Percentiles rank a stretch among this genome's conserved stretches.
phyloP scores from a whole-genome alignment of 2,797 vertebrate species.

The Pipistrellus nathusii region DNA sequence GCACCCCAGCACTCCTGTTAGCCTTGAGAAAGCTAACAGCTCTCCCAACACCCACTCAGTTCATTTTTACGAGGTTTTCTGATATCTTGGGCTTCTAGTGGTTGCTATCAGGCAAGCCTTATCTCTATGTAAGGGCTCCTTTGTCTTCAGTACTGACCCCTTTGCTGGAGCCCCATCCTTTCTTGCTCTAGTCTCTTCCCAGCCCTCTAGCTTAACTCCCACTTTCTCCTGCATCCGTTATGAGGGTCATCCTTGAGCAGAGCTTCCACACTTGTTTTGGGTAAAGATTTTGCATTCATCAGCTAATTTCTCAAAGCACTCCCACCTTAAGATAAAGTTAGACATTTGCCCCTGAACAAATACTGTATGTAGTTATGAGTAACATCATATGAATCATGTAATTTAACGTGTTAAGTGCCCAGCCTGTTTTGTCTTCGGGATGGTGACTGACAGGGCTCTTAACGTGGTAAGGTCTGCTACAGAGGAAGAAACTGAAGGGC shows the following conservation, averaged over 20 bases:
- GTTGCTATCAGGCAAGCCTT: background rate
- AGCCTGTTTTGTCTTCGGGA: too few relatives aligned
- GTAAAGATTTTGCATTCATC: slow-evolving; percentile 21
- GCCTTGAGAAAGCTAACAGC: background rate
- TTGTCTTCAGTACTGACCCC: background rate
- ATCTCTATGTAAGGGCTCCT: background rate
- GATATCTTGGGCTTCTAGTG: background rate
- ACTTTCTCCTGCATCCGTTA: background rate
- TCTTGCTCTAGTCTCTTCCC: background rate
- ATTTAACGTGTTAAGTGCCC: background rate
- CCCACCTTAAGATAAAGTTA: slow-evolving; percentile 18
- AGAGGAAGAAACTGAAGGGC: background rate
- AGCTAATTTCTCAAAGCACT: slow-evolving; percentile 31
- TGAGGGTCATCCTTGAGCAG: background rate
- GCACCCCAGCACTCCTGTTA: background rate
- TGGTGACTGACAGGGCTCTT: too few relatives aligned
- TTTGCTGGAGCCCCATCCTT: background rate
- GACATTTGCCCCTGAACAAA: slow-evolving; percentile 18
- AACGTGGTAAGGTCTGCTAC: background rate
- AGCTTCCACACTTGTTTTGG: background rate
- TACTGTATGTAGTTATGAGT: slow-evolving; percentile 2
- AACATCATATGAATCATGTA: background rate
- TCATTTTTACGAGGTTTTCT: background rate
- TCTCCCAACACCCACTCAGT: background rate
- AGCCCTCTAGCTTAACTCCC: background rate